These are phyloP conservation scores for Drosophila neotestacea DNA, from an alignment of 2,888 invertebrate genomes.

Conservation along the genomic window DNA sequence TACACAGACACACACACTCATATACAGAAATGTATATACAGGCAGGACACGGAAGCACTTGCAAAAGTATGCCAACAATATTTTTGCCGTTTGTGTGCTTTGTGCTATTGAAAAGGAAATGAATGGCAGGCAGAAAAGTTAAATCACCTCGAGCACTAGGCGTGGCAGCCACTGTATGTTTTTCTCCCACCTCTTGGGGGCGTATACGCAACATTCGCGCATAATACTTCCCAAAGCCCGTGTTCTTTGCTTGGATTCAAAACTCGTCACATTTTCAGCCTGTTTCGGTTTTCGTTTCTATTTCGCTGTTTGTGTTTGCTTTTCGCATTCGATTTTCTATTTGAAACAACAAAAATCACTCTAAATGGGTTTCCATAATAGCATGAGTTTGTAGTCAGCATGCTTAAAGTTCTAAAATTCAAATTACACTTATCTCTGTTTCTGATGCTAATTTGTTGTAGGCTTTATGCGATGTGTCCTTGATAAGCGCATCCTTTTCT, in stretches of 20 bases:
- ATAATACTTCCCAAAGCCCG: conserved; percentile 48
- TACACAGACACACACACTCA: conserved; percentile 14
- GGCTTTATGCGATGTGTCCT: conserved; percentile 15
- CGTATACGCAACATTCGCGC: conserved; percentile 66
- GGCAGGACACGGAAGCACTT: conserved; percentile 67
- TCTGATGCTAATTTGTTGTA: conserved; percentile 32
- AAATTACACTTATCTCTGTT: conserved; percentile 31
- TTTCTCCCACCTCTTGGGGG: conserved; percentile 21
- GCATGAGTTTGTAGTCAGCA: conserved; percentile 18
- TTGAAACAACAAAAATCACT: conserved; percentile 16
- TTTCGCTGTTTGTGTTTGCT: conserved; percentile 27
- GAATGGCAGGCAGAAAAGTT: conserved; percentile 75
- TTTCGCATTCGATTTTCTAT: conserved; percentile 51
- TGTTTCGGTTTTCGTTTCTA: conserved; percentile 23
- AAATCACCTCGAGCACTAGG: conserved; percentile 73
- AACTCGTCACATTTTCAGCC: conserved; percentile 63
- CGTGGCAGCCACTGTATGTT: conserved; percentile 28
- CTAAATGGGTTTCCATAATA: conserved; percentile 23
- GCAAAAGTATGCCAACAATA: conserved; percentile 78
- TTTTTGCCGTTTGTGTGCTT: conserved; percentile 66
- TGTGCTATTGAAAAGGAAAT: conserved; percentile 76
- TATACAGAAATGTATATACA: conserved; percentile 23
- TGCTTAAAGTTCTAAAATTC: conserved; percentile 19
- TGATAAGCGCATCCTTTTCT: conserved; percentile 1
- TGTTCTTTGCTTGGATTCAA: conserved; percentile 37